Base-by-base conservation (phyloP, 1,140 invertebrate species). In the Neotoxoptera formosana region DNA sequence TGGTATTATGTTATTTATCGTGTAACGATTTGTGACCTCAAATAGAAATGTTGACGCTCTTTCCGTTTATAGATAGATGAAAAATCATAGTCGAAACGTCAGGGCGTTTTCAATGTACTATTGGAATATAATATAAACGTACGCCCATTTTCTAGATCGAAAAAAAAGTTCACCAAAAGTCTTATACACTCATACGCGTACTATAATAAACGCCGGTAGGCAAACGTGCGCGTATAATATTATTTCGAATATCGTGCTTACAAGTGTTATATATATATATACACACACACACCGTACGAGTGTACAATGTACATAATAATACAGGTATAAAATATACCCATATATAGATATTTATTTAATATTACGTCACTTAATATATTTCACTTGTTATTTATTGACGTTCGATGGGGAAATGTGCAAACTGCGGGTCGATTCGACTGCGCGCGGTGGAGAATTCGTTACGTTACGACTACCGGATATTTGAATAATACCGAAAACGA, bases 401-500 rank as follows among this genome's bases (percentile, higher is more conserved):
- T 48, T 30, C 53, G 25, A 60, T 23, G 89, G 89, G 89, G 89
- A 90, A 60, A 25, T 25, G 53, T 30, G 23, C 34, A 9, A n/a
- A 88, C 47, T 41, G 36, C 14, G 36, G 89, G 53, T 67, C 51
- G 53, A 90, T 90, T 90, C 51, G 23, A 41, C 88, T 25, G 20
- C n/a, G n/a, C n/a, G n/a, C n/a, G n/a, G n/a, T 25, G 53, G 89
- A 41, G 53, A 60, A 60, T 60, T 56, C 51, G 88, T 60, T 48
- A 41, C 45, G 60, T n/a, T 67, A 67, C 11, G 30, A 67, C 30
- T 23, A 90, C 11, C 88, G 53, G 88, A 90, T 90, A 90, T 90
- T 90, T 60, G 53, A 60, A 90, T 90, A 90, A 90, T 90, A 67
- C 89, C 53, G 30, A 45, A 90, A 90, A 90, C 53, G 89, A 90